phyloP scores from a whole-genome alignment of 2,888 invertebrate species.

The Meta bourneti region DNA sequence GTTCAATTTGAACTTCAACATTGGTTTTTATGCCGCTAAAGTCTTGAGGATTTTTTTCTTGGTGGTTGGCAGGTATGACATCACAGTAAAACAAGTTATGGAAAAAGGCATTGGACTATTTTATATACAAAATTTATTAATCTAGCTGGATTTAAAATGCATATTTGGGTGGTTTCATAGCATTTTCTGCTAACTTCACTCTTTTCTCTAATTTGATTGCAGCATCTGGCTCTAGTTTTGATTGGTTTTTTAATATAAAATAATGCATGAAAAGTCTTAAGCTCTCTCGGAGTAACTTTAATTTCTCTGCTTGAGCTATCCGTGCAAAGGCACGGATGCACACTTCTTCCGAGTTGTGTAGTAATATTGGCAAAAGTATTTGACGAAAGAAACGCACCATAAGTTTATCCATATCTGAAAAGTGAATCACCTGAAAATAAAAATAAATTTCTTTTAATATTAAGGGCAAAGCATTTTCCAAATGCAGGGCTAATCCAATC shows the following conservation, averaged over 20 bases:
- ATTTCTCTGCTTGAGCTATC: slow-evolving; percentile 87
- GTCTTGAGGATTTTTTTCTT: no score
- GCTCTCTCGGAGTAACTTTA: slow-evolving; percentile 91
- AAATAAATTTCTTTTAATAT: neutral
- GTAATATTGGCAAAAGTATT: slow-evolving; percentile 87
- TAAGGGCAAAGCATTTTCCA: neutral
- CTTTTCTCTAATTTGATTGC: slow-evolving; percentile 83
- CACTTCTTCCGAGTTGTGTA: slow-evolving; percentile 85
- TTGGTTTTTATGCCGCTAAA: no score
- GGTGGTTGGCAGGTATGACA: no score
- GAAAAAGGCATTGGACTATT: neutral
- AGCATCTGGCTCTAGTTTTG: slow-evolving; percentile 81
- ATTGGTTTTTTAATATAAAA: slow-evolving; percentile 85
- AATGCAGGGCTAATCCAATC: neutral
- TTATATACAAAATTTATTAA: slow-evolving; percentile 32
- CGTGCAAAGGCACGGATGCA: slow-evolving; percentile 86
- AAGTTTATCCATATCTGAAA: slow-evolving; percentile 90
- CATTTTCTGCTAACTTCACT: slow-evolving; percentile 85
- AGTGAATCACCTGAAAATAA: slow-evolving; percentile 87
- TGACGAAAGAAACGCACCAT: slow-evolving; percentile 90
- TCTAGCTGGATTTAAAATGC: slow-evolving; percentile 25
- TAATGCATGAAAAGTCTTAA: slow-evolving; percentile 92
- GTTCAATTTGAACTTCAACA: no score
- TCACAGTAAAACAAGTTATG: neutral
- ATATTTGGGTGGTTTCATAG: slow-evolving; percentile 43